Base-by-base conservation (phyloP, 1,140 invertebrate genomes). In the Pachypsylla venusta region DNA sequence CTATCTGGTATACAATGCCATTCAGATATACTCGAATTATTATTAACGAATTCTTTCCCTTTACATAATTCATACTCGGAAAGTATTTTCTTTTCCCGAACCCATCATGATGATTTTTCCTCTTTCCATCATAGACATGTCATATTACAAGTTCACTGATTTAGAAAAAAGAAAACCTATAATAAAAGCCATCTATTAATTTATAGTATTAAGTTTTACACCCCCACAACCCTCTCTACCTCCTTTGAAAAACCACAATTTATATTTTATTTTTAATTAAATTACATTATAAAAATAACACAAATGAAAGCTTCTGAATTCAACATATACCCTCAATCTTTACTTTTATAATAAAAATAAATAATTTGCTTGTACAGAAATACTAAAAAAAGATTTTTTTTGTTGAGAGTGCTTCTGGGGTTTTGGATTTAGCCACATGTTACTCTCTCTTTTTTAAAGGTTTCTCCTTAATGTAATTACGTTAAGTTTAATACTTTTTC, bases 191-290 rank as follows among this genome's bases (percentile, higher is more conserved):
- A 10, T 10, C 42, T 48, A 48, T 48, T 48, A 48, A 48, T 48
- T 48, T 48, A 48, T 48, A 48, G 42, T 48, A 48, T 48, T 48
- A 22, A 19, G 42, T 48, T 48, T 22, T 48, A 48, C 42, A 48
- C 42, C 42, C 42, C 42, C 42, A 19, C 22, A 19, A 22, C 16
- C 42, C 16, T 7, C 42, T 48, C 22, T 48, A 22, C 16, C 42
- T 19, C 7, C 42, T 19, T 4, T 10, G 22, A 48, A 48, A 48
- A 48, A 48, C 42, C 42, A 19, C 42, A 48, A 48, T 48, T 48
- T 48, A 19, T 48, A 48, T 48, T 48, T 19, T 19, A n/a, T n/a
- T n/a, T n/a, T n/a, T 48, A 48, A 48, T 48, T 48, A 48, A 48
- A 48, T 48, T 48, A 48, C 42, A 48, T 3, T 3, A 48, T 48